Percentiles rank a stretch among this genome's conserved stretches.
Conservation (phyloP, 2,888 invertebrate genomes). For the Zootermopsis nevadensis region DNA sequence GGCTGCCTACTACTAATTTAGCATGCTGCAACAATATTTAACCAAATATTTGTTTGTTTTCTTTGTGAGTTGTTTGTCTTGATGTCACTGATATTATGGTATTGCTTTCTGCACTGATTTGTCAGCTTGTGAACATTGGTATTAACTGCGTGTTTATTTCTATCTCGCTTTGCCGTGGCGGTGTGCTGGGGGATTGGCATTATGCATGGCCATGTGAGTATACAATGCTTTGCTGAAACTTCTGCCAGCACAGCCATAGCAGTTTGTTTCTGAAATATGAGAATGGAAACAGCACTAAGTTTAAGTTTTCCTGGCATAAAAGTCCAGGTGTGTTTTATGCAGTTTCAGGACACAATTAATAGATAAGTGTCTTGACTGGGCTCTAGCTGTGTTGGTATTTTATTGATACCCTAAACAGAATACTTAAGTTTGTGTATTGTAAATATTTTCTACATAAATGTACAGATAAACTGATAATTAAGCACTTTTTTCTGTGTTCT, state of each 20-base stretch:
- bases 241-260: not conserved
- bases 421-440: not conserved
- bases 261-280: not conserved
- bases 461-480: not conserved
- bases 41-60: not conserved
- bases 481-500: not conserved
- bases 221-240: slow-evolving; percentile 28
- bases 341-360: no score
- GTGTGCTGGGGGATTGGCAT: slow-evolving; percentile 52
- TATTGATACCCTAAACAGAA: not conserved
- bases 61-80: not conserved
- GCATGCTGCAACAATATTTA: not conserved
- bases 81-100: slow-evolving; percentile 2
- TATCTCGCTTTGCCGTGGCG: slow-evolving; percentile 51
- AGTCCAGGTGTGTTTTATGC: no score
- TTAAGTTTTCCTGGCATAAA: no score
- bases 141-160: slow-evolving; percentile 48
- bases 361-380: no score
- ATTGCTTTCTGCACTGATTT: slow-evolving; percentile 6
- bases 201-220: slow-evolving; percentile 56
- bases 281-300: no score
- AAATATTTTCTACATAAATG: not conserved
- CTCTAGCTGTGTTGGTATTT: not conserved
- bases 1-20: not conserved
- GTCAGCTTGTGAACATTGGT: slow-evolving; percentile 25